phyloP scores from a whole-genome alignment of 2,797 vertebrate genomes.

The Iguana delicatissima region DNA sequence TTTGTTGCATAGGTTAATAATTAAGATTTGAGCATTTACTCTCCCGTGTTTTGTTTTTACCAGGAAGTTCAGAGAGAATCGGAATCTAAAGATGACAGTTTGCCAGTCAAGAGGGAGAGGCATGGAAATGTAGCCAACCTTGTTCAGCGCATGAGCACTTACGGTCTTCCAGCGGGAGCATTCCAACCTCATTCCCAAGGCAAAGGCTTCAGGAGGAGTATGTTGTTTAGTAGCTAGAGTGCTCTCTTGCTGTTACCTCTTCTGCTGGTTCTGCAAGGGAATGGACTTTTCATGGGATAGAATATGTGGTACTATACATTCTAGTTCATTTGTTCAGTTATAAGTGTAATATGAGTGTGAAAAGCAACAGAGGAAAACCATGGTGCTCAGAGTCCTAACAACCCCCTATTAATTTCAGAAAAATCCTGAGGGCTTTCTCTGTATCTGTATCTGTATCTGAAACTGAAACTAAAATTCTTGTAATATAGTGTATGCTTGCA shows the following conservation, averaged over 20 bases:
- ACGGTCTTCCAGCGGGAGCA: constrained; percentile 90
- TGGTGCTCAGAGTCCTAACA: neutral
- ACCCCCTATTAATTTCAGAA: neutral
- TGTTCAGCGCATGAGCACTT: constrained; percentile 94
- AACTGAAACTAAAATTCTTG: neutral
- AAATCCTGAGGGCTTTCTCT: neutral
- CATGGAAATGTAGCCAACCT: constrained; percentile 93
- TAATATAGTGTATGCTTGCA: neutral
- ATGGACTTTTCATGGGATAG: neutral
- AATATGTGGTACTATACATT: neutral
- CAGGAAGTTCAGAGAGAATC: constrained; percentile 92
- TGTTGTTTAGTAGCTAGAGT: constrained; percentile 53
- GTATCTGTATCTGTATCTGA: neutral
- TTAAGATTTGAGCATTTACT: neutral
- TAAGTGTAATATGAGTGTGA: neutral
- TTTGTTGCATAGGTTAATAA: neutral
- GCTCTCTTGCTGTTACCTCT: constrained; percentile 27
- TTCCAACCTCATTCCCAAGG: constrained; percentile 87
- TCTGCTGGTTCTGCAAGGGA: neutral
- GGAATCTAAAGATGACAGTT: constrained; percentile 85
- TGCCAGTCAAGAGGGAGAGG: constrained; percentile 85
- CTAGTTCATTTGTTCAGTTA: neutral
- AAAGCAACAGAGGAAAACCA: neutral
- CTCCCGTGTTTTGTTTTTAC: constrained; percentile 44
- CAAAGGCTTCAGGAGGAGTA: constrained; percentile 86